phyloP scores from a whole-genome alignment of 1,140 invertebrate species.

The Conus betulinus region DNA sequence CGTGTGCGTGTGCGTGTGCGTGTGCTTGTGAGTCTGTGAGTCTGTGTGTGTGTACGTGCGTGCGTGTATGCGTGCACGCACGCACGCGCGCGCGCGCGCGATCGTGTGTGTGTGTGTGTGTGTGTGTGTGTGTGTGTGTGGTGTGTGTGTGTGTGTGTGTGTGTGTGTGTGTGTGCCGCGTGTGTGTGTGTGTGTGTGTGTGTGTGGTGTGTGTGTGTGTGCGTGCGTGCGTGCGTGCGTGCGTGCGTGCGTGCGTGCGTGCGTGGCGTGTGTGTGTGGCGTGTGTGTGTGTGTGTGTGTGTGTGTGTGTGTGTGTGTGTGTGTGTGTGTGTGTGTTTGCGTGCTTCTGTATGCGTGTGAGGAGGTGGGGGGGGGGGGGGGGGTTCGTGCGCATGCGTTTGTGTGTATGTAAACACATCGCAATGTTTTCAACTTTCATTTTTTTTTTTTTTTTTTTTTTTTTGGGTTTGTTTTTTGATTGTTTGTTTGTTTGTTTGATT shows the following conservation, averaged over 20 bases:
- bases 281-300: neutral
- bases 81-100: neutral
- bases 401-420: too few species aligned
- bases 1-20: neutral
- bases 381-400: too few species aligned
- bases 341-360: too few species aligned
- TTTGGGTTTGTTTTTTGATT: too few species aligned
- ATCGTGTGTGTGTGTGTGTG: neutral
- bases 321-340: neutral
- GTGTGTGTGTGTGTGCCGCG: neutral
- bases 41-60: neutral
- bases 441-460: too few species aligned
- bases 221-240: neutral
- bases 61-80: neutral
- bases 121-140: neutral
- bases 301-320: neutral
- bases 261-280: neutral
- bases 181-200: neutral
- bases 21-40: neutral
- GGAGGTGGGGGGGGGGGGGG: too few species aligned
- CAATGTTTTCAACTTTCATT: too few species aligned
- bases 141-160: neutral
- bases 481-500: too few species aligned
- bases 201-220: neutral
- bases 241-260: neutral